Conservation (phyloP, 2,113 vertebrate species). For the Cynoglossus semilaevis region DNA sequence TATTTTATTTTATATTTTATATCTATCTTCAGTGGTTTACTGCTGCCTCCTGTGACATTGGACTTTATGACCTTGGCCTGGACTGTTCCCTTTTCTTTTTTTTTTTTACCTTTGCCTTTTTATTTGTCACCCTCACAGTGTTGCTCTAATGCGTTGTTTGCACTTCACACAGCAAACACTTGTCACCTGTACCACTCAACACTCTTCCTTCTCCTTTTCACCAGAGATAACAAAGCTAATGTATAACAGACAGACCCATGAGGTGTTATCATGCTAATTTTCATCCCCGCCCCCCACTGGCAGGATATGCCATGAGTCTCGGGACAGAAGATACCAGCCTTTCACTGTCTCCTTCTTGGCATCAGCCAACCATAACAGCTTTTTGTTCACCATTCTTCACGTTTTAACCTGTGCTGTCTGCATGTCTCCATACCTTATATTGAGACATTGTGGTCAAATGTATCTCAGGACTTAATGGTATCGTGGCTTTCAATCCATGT, state of each 20-base stretch:
- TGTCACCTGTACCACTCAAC: conserved; percentile 14
- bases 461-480: conserved; percentile 30
- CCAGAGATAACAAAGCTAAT: conserved; percentile 40
- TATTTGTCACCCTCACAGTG: neutral
- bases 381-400: conserved; percentile 6
- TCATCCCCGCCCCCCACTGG: conserved; percentile 53
- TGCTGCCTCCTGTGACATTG: conserved; percentile 49
- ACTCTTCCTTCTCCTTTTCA: neutral
- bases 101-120: neutral
- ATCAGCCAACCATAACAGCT: conserved; percentile 5
- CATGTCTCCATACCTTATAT: conserved; percentile 15
- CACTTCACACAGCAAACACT: conserved; percentile 17
- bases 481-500: conserved; percentile 39
- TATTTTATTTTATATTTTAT: conserved; percentile 52
- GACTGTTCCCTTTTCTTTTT: conserved; percentile 11
- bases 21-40: conserved; percentile 51
- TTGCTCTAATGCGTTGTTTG: conserved; percentile 19
- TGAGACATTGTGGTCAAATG: conserved; percentile 25
- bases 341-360: conserved; percentile 2
- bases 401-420: conserved; percentile 17
- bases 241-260: conserved; percentile 21
- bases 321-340: conserved; percentile 4
- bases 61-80: conserved; percentile 35
- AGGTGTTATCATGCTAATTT: conserved; percentile 67
- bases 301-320: conserved; percentile 32